Evolutionary conservation across 2,888 invertebrate genomes (phyloP), one percentile per base, ranked within the genome.

Genomic region (Silvanus unidentatus): DNA sequence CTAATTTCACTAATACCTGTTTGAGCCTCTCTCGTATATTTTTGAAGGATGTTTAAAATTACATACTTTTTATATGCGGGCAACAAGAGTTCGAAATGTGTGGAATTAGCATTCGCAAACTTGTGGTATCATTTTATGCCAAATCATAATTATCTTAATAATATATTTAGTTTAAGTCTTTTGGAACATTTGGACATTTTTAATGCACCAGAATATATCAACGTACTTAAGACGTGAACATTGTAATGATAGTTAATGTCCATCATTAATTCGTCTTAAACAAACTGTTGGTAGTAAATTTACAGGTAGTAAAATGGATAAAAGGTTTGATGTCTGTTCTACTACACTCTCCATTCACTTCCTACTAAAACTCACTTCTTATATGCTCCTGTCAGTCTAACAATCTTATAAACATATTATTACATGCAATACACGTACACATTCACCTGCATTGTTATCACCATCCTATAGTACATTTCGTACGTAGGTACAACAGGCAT

Each of bases 251-350:
- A 53, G 52, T 58, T 56, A 59, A 62, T 59, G 59, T 53, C 58
- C 47, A 49, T 62, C 59, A 60, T 62, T 62, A 60, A 59, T 60
- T 59, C 56, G 40, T 54, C 56, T 58, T 60, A 58, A 60, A 58
- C 60, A 59, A 62, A 60, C 58, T 55, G 53, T 49, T 54, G 43
- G 49, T 22, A 50, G 54, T 16, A 43, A 50, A 48, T 49, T 44
- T 49, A 45, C 52, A 49, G 53, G 50, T 50, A 48, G 46, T 42
- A 43, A 54, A 45, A 44, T 50, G 35, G 43, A 43, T 42, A 48
- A 45, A 45, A 52, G 48, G 42, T 45, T 49, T 42, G 43, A 41
- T 47, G 22, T 3, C 43, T 22, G 16, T 35, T 11, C 6, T 22
- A n/a, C 16, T 2, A 2, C 16, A 15, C 8, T 13, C 9, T 6